Evolutionary conservation across 2,797 vertebrate species (phyloP).

Genomic region (Siniperca obscura): DNA sequence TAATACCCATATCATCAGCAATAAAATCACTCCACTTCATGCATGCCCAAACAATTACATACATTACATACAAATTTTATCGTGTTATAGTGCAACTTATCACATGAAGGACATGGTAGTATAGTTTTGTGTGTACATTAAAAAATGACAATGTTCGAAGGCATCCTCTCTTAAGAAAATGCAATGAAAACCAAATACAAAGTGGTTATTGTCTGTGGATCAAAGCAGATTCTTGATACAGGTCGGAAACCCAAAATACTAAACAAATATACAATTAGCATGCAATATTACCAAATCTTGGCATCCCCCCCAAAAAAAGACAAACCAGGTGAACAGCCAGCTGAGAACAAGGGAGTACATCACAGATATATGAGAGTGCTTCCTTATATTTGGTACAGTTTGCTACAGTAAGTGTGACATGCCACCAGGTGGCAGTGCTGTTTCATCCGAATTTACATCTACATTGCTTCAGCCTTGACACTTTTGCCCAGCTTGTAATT

Average conservation of each 20-base stretch:
- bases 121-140: background rate
- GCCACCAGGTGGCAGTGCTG: constrained; percentile 31
- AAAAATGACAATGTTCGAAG: background rate
- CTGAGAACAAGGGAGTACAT: background rate
- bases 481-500: background rate
- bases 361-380: background rate
- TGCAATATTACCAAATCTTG: background rate
- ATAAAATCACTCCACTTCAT: too few relatives aligned
- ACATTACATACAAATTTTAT: background rate
- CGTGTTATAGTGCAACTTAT: background rate
- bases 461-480: background rate
- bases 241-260: background rate
- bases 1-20: background rate
- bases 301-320: background rate
- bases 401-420: background rate
- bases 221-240: background rate
- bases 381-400: background rate
- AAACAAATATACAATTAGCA: background rate
- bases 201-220: background rate
- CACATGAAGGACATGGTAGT: background rate
- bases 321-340: background rate
- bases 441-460: background rate
- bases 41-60: background rate
- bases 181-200: background rate
- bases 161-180: background rate